phyloP scores from a whole-genome alignment of 2,113 vertebrate genomes.

The Dinomys branickii region DNA sequence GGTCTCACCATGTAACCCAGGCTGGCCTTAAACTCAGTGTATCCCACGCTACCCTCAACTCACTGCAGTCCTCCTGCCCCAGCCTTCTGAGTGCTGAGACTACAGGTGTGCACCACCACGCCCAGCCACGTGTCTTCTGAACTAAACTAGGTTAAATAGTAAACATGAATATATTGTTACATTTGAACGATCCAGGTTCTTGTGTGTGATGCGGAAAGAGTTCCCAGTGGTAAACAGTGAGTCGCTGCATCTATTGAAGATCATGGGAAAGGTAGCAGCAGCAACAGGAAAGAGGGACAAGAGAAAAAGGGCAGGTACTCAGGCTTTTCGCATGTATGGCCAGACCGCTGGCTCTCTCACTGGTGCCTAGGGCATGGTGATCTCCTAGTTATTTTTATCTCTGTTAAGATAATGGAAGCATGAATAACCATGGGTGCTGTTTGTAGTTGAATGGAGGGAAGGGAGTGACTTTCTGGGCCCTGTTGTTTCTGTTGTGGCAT shows the following conservation, averaged over 20 bases:
- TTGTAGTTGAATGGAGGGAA: too few relatives aligned
- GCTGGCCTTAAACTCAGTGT: neutral
- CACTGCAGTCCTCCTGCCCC: neutral
- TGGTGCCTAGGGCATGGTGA: neutral
- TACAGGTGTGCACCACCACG: neutral
- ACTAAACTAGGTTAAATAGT: neutral
- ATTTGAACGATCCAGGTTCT: neutral
- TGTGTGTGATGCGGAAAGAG: neutral
- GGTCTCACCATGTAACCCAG: neutral
- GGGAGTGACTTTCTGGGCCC: neutral
- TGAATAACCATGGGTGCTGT: too few relatives aligned
- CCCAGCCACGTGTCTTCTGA: neutral
- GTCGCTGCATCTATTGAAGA: neutral
- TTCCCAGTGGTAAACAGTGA: neutral
- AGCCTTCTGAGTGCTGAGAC: neutral
- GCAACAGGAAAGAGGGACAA: neutral
- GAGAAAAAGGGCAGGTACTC: neutral
- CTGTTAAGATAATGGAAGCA: neutral
- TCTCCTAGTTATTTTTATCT: neutral
- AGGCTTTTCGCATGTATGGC: neutral
- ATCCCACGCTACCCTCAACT: neutral
- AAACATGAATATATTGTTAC: neutral
- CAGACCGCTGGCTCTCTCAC: neutral
- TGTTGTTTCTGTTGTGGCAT: neutral
- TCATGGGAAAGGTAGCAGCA: too few relatives aligned